These are phyloP conservation scores for Emmelina monodactyla DNA, from an alignment of 2,888 invertebrate genomes.

Conservation along the genomic window DNA sequence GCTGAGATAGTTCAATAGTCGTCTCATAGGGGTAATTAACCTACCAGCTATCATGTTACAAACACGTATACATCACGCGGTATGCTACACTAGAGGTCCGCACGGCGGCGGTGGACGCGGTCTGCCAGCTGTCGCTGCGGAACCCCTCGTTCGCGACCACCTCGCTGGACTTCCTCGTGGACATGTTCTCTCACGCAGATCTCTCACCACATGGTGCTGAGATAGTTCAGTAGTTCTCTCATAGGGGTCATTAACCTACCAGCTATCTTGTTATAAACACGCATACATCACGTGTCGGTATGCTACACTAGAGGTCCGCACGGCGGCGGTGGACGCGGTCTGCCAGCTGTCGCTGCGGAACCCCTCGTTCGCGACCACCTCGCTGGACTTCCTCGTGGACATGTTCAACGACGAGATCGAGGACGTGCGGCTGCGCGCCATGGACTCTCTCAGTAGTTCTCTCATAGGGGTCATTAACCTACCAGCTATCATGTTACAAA, in stretches of 20 bases:
- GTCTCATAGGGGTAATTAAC: too few species aligned
- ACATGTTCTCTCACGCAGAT: slow-evolving; percentile 96
- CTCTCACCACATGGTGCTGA: slow-evolving; percentile 84
- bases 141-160: slow-evolving; percentile 86
- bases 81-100: too few species aligned
- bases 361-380: slow-evolving; percentile 84
- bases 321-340: slow-evolving; percentile 92
- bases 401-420: slow-evolving; percentile 99
- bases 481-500: too few species aligned
- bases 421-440: slow-evolving; percentile 92
- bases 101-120: slow-evolving; percentile 92
- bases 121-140: slow-evolving; percentile 85
- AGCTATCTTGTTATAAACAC: too few species aligned
- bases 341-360: slow-evolving; percentile 87
- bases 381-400: slow-evolving; percentile 95
- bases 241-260: too few species aligned
- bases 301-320: slow-evolving; percentile 96
- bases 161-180: slow-evolving; percentile 94
- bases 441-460: slow-evolving; percentile 92
- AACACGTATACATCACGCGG: too few species aligned
- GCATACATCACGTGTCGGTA: too few species aligned
- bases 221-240: too few species aligned
- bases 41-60: too few species aligned
- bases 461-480: too few species aligned
- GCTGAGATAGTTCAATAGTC: slow-evolving; percentile 85